phyloP scores from a whole-genome alignment of 2,113 vertebrate genomes.

The human (Homo sapiens) region DNA sequence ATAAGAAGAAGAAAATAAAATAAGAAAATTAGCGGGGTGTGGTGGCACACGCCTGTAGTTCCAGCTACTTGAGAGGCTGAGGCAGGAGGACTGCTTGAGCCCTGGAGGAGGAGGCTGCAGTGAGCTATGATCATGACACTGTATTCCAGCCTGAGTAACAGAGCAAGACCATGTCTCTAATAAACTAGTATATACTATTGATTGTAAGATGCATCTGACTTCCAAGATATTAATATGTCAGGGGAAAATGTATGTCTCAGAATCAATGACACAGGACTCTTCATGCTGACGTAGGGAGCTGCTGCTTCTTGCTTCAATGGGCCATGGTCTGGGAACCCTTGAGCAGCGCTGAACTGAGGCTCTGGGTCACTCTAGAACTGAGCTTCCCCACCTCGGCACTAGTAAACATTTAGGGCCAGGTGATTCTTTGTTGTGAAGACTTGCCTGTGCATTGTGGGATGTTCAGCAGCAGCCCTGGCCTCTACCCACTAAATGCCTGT shows the following conservation, averaged over 20 bases:
- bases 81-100: too few species aligned
- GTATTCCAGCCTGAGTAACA: too few species aligned
- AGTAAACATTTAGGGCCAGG: not conserved
- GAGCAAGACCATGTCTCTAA: too few species aligned
- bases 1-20: too few species aligned
- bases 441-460: rapidly evolving
- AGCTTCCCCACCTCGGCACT: rapidly evolving
- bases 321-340: rapidly evolving
- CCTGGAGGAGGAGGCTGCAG: too few species aligned
- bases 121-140: too few species aligned
- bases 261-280: not conserved
- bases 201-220: not conserved
- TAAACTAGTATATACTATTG: not conserved
- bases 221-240: not conserved
- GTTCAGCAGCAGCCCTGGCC: not conserved
- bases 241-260: not conserved
- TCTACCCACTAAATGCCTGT: not conserved
- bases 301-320: not conserved
- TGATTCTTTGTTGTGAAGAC: not conserved
- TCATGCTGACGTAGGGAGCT: rapidly evolving
- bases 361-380: not conserved
- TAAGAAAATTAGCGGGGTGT: too few species aligned
- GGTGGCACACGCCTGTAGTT: too few species aligned
- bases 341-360: rapidly evolving
- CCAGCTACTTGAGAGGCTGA: too few species aligned